phyloP scores from a whole-genome alignment of 2,797 vertebrate genomes.

The Smutsia temminckii region DNA sequence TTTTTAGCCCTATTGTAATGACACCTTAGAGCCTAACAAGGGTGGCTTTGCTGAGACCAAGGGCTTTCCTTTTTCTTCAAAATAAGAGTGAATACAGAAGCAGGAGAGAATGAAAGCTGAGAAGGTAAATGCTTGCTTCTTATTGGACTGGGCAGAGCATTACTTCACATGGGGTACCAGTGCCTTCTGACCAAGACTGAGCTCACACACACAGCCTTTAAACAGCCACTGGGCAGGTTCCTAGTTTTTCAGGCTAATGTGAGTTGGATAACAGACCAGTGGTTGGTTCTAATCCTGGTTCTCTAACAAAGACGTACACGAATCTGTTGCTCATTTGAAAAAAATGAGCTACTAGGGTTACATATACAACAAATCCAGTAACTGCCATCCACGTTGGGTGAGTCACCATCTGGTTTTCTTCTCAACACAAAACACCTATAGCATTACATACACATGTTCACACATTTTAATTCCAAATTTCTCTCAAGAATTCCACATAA shows the following conservation, averaged over 20 bases:
- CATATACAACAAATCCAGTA: not conserved
- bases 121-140: not conserved
- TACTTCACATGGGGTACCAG: not conserved
- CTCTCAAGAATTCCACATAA: not conserved
- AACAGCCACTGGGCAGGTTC: fast-evolving
- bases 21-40: fast-evolving
- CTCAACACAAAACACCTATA: not conserved
- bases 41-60: not conserved
- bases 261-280: not conserved
- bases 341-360: not conserved
- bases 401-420: not conserved
- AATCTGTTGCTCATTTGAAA: not conserved
- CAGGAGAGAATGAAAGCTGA: not conserved
- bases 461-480: not conserved
- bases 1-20: not conserved
- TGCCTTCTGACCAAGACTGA: not conserved
- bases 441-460: fast-evolving
- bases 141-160: not conserved
- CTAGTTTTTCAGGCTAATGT: not conserved
- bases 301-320: not conserved
- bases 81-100: not conserved
- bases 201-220: not conserved
- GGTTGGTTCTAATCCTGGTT: not conserved
- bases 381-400: fast-evolving
- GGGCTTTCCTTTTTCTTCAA: not conserved